phyloP scores from a whole-genome alignment of 1,140 invertebrate genomes.

The Medauroidea extradentata region DNA sequence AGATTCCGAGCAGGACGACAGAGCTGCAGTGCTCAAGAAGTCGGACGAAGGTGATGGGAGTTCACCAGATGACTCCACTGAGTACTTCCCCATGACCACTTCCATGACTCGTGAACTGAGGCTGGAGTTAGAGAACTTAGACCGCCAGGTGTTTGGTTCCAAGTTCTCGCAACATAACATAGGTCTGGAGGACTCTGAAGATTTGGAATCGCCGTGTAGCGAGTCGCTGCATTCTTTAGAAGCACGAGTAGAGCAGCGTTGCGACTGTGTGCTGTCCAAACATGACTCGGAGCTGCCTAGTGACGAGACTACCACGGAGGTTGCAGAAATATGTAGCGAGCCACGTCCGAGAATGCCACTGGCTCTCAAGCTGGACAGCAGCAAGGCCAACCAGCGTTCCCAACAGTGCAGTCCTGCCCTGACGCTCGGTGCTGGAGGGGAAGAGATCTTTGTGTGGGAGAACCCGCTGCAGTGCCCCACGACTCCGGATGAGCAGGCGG shows the following conservation, averaged over 20 bases:
- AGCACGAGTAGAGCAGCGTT: slow-evolving; percentile 24
- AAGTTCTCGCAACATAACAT: slow-evolving; percentile 8
- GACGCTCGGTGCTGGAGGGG: background rate
- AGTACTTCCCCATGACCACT: slow-evolving; percentile 82
- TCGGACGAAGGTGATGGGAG: slow-evolving; percentile 2
- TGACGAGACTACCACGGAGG: slow-evolving; percentile 9
- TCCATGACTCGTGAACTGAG: slow-evolving; percentile 76
- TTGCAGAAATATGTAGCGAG: slow-evolving; percentile 10
- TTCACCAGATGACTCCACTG: slow-evolving; percentile 70
- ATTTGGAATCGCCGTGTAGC: slow-evolving; percentile 15
- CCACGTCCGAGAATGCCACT: background rate
- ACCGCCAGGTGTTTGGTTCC: slow-evolving; percentile 66
- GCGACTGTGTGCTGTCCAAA: slow-evolving; percentile 39
- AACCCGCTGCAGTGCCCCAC: slow-evolving; percentile 61
- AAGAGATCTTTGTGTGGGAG: slow-evolving; percentile 69
- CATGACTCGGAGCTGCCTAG: slow-evolving; percentile 34
- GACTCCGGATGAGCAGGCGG: slow-evolving; percentile 64
- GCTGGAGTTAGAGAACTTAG: slow-evolving; percentile 74
- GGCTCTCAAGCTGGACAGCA: slow-evolving; percentile 5
- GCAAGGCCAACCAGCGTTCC: background rate
- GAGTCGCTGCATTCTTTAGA: slow-evolving; percentile 13
- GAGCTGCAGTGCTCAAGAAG: too few species aligned
- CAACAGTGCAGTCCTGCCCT: slow-evolving; percentile 4
- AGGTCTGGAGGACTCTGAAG: slow-evolving; percentile 13
- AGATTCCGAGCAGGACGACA: too few species aligned